Evolutionary conservation across 2,797 vertebrate genomes (phyloP), one percentile per base, ranked within the genome.

Genomic region (Ispidina picta): DNA sequence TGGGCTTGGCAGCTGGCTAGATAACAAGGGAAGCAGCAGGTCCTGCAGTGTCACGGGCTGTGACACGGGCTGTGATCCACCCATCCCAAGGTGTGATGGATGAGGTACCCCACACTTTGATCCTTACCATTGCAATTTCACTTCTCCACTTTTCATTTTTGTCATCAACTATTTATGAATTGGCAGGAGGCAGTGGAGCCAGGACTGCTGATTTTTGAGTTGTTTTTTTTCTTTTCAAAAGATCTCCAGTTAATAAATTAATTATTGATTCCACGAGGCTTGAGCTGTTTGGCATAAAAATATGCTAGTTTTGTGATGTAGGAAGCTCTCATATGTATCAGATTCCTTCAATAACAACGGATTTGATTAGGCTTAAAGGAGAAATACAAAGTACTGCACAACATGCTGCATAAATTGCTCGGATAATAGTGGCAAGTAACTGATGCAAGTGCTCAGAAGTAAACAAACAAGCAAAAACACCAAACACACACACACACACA

Each of bases 191-290:
- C 39, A 84, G 92, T 43, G 74, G 8, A 48, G 29, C 71, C 82
- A 95, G 43, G 86, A 86, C 22, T 89, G 81, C 86, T 88, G 80
- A 96, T 86, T 96, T 87, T 95, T 54, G 28, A 29, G 6, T 15
- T 28, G 26, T 52, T 28, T 26, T 28, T 26, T 51, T 51, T 85
- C 95, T 73, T 92, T 94, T 39, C 87, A 79, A 83, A 92, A 94
- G 83, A 86, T 81, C 81, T 23, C 28, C 83, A 83, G 62, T 96
- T 96, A 97, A 95, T 96, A 95, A 95, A 97, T 95, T 91, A 94
- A 92, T 95, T 95, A 95, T 93, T 94, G 84, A 96, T 95, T 71
- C 75, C 65, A 89, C 6, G 5, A 93, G 12, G 31, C 62, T 91
- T 65, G 65, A 94, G 66, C 48, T 83, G 64, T 85, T 95, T 90